These are phyloP conservation scores for Rattus rattus DNA, from an alignment of 2,113 vertebrate species.

Conservation along the genomic window DNA sequence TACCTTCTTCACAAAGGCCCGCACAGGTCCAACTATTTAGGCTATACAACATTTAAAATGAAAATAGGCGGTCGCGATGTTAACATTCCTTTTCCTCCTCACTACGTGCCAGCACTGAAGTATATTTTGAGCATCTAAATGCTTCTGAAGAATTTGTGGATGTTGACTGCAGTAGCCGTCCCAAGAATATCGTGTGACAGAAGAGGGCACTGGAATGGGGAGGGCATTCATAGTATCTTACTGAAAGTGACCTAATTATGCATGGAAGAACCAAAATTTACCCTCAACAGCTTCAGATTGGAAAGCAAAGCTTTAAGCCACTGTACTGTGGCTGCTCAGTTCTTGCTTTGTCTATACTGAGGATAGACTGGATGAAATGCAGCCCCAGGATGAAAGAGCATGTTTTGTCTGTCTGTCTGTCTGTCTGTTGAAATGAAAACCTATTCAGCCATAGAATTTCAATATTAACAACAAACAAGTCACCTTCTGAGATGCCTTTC, in stretches of 20 bases:
- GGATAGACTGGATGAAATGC: not conserved
- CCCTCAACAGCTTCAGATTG: not conserved
- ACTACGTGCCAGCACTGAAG: not conserved
- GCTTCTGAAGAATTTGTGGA: not conserved
- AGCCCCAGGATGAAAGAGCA: not conserved
- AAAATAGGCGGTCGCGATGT: not conserved
- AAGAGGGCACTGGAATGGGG: not conserved
- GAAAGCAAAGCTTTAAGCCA: not conserved
- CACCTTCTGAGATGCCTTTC: not conserved
- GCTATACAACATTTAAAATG: not conserved
- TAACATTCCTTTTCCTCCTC: not conserved
- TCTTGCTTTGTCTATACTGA: not conserved
- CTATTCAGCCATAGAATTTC: not conserved
- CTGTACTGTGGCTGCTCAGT: rapidly evolving
- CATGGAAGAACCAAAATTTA: not conserved
- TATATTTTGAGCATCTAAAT: not conserved
- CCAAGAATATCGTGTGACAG: not conserved
- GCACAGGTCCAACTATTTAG: not conserved
- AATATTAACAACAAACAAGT: not conserved
- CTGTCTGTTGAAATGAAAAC: not conserved
- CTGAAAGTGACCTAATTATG: not conserved
- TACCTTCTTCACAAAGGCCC: not conserved
- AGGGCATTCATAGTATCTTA: not conserved
- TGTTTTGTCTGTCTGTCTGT: not conserved
- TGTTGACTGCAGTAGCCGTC: not conserved